Conservation (phyloP, 2,113 vertebrate genomes). For the Neopipo cinnamomea region DNA sequence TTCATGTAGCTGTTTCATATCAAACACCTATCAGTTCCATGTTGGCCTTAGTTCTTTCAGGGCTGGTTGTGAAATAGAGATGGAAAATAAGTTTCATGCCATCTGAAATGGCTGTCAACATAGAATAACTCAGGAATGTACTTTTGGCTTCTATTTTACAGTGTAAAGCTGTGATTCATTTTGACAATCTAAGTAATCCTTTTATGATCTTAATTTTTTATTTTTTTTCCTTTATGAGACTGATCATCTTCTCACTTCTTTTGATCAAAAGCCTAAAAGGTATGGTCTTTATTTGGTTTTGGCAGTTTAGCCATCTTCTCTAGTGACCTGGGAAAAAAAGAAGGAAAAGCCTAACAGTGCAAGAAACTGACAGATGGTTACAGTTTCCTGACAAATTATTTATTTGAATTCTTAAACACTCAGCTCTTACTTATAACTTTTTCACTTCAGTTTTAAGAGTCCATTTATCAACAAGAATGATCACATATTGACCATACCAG, state of each 20-base stretch:
- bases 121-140: slow-evolving; percentile 22
- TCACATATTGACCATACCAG: slow-evolving; percentile 10
- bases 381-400: slow-evolving; percentile 49
- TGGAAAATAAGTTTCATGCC: neutral
- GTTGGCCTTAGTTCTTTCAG: neutral
- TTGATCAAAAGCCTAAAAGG: neutral
- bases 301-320: neutral
- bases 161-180: slow-evolving; percentile 9
- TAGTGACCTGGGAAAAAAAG: neutral
- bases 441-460: slow-evolving; percentile 32
- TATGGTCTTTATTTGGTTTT: slow-evolving; percentile 35
- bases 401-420: slow-evolving; percentile 55
- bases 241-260: neutral
- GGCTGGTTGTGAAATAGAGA: neutral
- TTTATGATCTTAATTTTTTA: neutral
- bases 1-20: slow-evolving; percentile 7
- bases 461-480: slow-evolving; percentile 31
- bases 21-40: neutral
- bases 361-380: slow-evolving; percentile 42
- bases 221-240: slow-evolving; percentile 3
- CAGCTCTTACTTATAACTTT: neutral
- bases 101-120: neutral
- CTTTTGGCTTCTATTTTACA: slow-evolving; percentile 6
- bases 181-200: slow-evolving; percentile 12
- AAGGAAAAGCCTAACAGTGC: neutral